Evolutionary conservation across 2,797 vertebrate species (phyloP), one percentile per base, ranked within the genome.

Genomic region (Brachymystax lenok): DNA sequence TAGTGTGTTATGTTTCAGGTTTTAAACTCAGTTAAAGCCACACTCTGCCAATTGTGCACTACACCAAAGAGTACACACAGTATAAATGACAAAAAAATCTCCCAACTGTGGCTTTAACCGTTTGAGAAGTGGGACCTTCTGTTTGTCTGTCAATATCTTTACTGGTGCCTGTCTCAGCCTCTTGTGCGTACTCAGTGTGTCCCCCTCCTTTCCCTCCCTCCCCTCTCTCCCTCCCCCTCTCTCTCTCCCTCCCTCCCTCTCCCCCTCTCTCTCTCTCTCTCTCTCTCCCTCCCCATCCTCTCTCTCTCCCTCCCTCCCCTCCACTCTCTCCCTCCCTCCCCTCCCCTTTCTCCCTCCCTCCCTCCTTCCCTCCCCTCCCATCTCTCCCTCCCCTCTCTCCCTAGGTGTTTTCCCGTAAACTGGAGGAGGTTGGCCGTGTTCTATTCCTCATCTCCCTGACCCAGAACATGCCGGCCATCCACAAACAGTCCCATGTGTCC

Each of bases 401-500:
- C 1, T 21, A 99, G 98, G 98, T 99, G 82, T 99, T 99, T 86
- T 98, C 97, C 1, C 94, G 98, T 76, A 99, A 99, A 87, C 90
- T 99, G 69, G 98, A 99, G 86, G 98, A 99, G 85, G 97, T 99
- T 0, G 98, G 98, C 0, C 86, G 98, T 0, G 98, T 99, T 72
- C 87, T 99, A 35, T 99, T 99, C 90, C 96, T 99, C 74, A 98
- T 99, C 87, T 98, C 98, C 0, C 94, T 99, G 68, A 99, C 98
- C 0, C 98, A 99, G 85, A 96, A 95, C 90, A 98, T 99, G 87
- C 98, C 98, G 1, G 88, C 95, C 0, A 95, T 96, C 50, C 98
- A 99, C 93, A 98, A 98, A 80, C 98, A 99, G 82, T 99, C 98
- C 40, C 98, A 99, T 0, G 98, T 99, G 5, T 99, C 98, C 56